A percentile compares a stretch with the other conserved stretches of the same genome.
These are phyloP conservation scores for Tolmerus cingulatus DNA, from an alignment of 2,888 invertebrate species.

Conservation along the genomic window DNA sequence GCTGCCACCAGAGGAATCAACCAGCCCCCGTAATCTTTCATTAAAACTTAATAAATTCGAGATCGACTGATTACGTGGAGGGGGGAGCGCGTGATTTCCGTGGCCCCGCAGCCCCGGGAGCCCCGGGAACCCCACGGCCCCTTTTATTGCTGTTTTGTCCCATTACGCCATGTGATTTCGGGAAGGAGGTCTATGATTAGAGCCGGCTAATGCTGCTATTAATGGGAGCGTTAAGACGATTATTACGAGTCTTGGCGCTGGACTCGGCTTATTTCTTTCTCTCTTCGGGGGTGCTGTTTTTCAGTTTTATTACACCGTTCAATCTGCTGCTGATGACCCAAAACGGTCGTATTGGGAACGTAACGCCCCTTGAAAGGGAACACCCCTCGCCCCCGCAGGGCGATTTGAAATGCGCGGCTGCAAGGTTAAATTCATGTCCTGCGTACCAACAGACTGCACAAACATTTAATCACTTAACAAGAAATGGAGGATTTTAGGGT, in stretches of 20 bases:
- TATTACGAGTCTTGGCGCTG: constrained; percentile 30
- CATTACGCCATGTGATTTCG: constrained; percentile 31
- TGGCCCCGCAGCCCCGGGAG: background rate
- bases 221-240: constrained; percentile 41
- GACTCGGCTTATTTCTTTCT: constrained; percentile 15
- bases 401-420: too few relatives aligned
- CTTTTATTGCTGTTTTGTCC: constrained; percentile 41
- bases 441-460: too few relatives aligned
- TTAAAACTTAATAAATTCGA: constrained; percentile 43
- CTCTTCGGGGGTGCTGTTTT: background rate
- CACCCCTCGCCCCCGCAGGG: background rate
- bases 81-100: constrained; percentile 7
- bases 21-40: constrained; percentile 37
- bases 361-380: background rate
- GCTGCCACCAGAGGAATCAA: background rate
- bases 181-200: constrained; percentile 36
- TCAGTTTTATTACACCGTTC: constrained; percentile 1
- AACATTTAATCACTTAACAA: too few relatives aligned
- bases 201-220: constrained; percentile 33
- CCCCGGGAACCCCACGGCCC: background rate
- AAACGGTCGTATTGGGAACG: background rate
- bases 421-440: too few relatives aligned
- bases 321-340: background rate
- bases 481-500: too few relatives aligned
- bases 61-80: constrained; percentile 27